phyloP scores from a whole-genome alignment of 2,113 vertebrate species.

The Engraulis encrasicolus region DNA sequence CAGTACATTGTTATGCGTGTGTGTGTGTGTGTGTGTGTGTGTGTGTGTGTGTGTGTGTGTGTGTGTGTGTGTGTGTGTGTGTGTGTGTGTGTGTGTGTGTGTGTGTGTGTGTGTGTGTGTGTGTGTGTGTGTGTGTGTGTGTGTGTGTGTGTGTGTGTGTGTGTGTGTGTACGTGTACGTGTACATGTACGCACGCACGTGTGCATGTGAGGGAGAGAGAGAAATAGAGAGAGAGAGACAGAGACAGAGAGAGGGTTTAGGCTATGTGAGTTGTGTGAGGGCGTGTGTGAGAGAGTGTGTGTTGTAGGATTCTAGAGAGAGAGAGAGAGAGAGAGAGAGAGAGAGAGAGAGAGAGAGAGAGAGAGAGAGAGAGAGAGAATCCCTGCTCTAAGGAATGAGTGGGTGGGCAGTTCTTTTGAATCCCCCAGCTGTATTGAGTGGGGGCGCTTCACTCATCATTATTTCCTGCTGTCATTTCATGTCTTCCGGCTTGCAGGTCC shows the following conservation, averaged over 20 bases:
- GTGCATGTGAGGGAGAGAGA: too few species aligned
- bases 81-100: not conserved
- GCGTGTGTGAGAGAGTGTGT: too few species aligned
- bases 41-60: conserved; percentile 20
- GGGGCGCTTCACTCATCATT: conserved; percentile 41
- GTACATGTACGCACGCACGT: not conserved
- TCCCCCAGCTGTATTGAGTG: conserved; percentile 36
- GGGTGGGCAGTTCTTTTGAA: conserved; percentile 32
- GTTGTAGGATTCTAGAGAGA: too few species aligned
- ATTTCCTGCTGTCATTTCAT: conserved; percentile 31
- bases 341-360: too few species aligned
- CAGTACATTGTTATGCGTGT: not conserved
- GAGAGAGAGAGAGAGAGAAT: too few species aligned
- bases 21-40: conserved; percentile 7
- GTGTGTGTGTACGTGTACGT: conserved; percentile 20
- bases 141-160: not conserved
- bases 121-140: not conserved
- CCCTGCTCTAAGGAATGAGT: conserved; percentile 6
- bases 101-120: not conserved
- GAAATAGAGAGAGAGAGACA: too few species aligned
- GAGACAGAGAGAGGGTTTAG: too few species aligned
- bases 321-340: too few species aligned
- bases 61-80: conserved; percentile 31
- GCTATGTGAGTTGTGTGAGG: too few species aligned
- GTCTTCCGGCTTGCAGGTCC: conserved; percentile 1